Evolutionary conservation across 1,140 invertebrate species (phyloP), one percentile per base, ranked within the genome.

Genomic region (Chironomus tepperi): DNA sequence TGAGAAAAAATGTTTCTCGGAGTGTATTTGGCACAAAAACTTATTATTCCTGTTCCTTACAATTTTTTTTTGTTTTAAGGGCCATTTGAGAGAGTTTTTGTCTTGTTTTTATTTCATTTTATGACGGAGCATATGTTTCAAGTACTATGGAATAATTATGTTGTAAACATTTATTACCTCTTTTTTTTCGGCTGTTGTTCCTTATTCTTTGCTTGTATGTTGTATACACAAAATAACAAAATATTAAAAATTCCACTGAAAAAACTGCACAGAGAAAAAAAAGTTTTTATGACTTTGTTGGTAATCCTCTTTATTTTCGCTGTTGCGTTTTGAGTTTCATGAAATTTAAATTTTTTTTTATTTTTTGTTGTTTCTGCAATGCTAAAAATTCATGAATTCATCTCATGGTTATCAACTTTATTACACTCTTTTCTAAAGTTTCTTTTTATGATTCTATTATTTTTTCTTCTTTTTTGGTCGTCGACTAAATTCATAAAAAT

Each of bases 81-180:
- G 24, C 24, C 24, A 34, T 34, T 34, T 34, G 24, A 34, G 24
- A 34, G 24, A 34, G 24, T 34, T 34, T 34, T 34, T 34, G 24
- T 34, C 24, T 34, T 34, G 24, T 34, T 34, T 34, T 34, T 57
- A n/a, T n/a, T 57, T 57, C 12, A n/a, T 57, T 57, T 57, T 57
- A 57, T 57, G 47, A 15, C 47, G n/a, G 47, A 57, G 47, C 47
- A 57, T 57, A 57, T 57, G 47, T 57, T 57, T 57, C 47, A n/a
- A 57, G 47, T 57, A n/a, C 12, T 57, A 57, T 5, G 12, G 12
- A 57, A 57, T 57, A 57, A 57, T 57, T 57, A 57, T 57, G 47
- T 57, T 57, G 47, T 57, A 57, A 57, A 57, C 47, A 57, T 57
- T 57, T 57, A 57, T 57, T 57, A 57, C 47, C 47, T 57, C n/a